A percentile compares a stretch with the other conserved stretches of the same genome.
Evolutionary conservation across 1,140 invertebrate genomes (phyloP).

Genomic region (Tigriopus japonicus): DNA sequence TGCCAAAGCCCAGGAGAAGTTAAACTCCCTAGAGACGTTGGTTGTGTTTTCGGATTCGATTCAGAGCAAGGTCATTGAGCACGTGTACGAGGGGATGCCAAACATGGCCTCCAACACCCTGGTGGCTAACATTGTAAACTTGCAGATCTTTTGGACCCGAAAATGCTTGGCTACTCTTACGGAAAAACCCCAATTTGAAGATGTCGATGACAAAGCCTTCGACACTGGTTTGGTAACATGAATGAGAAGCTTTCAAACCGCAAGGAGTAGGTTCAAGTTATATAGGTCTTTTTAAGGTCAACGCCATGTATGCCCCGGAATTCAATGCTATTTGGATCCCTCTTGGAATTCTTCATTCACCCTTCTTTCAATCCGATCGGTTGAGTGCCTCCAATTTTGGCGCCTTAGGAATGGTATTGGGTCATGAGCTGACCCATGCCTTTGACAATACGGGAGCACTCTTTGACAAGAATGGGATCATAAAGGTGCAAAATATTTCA

Average conservation of each 20-base stretch:
- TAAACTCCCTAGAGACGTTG: too few species aligned
- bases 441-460: slow-evolving; percentile 49
- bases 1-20: too few species aligned
- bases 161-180: not conserved
- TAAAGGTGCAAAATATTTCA: too few species aligned
- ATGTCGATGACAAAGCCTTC: not conserved
- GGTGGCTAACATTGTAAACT: not conserved
- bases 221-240: not conserved
- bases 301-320: not conserved
- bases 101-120: not conserved
- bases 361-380: not conserved
- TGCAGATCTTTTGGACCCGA: not conserved
- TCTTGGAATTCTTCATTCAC: not conserved
- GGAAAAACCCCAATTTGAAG: not conserved
- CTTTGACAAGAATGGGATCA: slow-evolving; percentile 19
- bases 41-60: too few species aligned
- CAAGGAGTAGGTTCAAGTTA: not conserved
- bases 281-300: not conserved
- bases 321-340: not conserved
- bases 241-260: not conserved
- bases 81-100: not conserved
- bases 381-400: slow-evolving; percentile 59
- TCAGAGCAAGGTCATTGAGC: too few species aligned
- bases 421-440: slow-evolving; percentile 67
- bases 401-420: slow-evolving; percentile 52